Percentiles rank a stretch among this genome's conserved stretches.
Conservation (phyloP, 2,797 vertebrate species). For the Clarias pachynema region DNA sequence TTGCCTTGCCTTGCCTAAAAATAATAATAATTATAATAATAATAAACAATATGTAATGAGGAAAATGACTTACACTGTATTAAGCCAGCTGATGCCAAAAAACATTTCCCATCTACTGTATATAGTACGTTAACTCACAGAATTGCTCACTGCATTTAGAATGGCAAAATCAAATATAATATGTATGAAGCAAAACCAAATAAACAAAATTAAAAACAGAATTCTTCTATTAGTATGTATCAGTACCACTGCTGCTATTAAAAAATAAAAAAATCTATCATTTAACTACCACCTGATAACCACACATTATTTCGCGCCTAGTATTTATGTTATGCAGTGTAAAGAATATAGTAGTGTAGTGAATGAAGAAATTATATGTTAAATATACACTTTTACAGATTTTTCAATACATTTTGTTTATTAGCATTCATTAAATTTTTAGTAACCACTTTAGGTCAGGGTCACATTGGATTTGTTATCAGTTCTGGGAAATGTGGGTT, state of each 20-base stretch:
- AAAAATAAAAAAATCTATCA: background rate
- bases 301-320: background rate
- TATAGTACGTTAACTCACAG: background rate
- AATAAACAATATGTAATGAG: background rate
- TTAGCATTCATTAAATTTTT: background rate
- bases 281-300: background rate
- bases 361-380: background rate
- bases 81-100: background rate
- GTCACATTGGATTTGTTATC: background rate
- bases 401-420: background rate
- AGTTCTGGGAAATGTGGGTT: background rate
- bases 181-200: background rate
- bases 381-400: background rate
- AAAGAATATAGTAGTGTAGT: background rate
- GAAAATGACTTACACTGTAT: background rate
- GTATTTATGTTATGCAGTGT: background rate
- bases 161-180: background rate
- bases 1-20: no score
- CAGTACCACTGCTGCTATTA: background rate
- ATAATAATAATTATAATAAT: background rate
- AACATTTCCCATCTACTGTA: background rate
- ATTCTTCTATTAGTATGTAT: background rate
- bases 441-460: background rate
- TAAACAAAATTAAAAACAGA: background rate
- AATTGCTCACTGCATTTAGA: background rate